Evolutionary conservation across 2,797 vertebrate species (phyloP), one percentile per base, ranked within the genome.

Genomic region (Pseudochaenichthys georgianus): DNA sequence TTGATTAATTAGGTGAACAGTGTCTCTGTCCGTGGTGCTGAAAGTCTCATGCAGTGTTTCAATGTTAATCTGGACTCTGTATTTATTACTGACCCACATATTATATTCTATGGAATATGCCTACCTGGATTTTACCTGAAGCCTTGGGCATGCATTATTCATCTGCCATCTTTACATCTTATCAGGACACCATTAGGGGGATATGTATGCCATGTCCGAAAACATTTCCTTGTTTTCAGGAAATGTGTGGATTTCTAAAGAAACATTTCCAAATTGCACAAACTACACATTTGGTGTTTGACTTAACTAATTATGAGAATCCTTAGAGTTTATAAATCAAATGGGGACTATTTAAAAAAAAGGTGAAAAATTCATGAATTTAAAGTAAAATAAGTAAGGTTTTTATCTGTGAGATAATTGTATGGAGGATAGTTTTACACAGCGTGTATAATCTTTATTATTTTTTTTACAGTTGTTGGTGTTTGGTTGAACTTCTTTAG

Each of bases 21-120:
- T 63, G 34, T n/a, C 83, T 73, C 88, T 84, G 83, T 87, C 85
- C 70, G 7, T 38, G 83, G 88, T 85, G 10, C 86, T 88, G 83
- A 83, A 83, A 19, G 11, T 31, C 28, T 57, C 47, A 19, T 34
- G 8, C 31, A 55, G 3, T 0, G 19, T 19, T 45, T 46, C 17
- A 46, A 17, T 63, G 50, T 17, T 64, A n/a, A 52, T 52, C 34
- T 5, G 5, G 6, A 41, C 13, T 50, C 28, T 28, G 28, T 28
- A 28, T 28, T 28, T 28, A 28, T 28, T 28, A 41, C 15, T 15
- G 28, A 31, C 3, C 52, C 41, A 13, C 2, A 13, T 9, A 15
- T 0, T 13, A 38, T 21, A 3, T 48, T 41, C 0, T 43, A 4
- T 31, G 11, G 3, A 55, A 19, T 5, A 31, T 6, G 19, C 1